Evolutionary conservation across 1,140 invertebrate species (phyloP).

Genomic region (Papilio polytes): DNA sequence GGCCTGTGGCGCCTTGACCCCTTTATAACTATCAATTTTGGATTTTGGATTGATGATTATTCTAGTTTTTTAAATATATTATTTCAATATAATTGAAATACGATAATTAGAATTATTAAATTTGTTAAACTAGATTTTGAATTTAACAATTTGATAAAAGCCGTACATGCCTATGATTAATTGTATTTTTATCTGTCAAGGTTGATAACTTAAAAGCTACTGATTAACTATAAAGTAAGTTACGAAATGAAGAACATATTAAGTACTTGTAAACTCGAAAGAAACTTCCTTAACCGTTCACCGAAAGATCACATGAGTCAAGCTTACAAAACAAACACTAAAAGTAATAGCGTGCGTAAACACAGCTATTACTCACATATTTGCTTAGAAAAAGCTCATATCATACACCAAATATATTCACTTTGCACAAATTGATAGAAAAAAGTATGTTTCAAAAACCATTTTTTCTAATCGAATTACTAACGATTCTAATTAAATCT

Average conservation of each 20-base stretch:
- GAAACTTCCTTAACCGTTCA: conserved; percentile 44
- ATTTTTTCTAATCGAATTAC: not conserved
- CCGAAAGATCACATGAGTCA: conserved; percentile 38
- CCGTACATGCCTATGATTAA: not conserved
- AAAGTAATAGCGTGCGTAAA: conserved; percentile 38
- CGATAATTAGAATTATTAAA: not conserved
- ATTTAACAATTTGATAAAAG: not conserved
- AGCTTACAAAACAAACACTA: conserved; percentile 39
- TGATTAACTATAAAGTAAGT: not conserved
- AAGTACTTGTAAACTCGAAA: conserved; percentile 29
- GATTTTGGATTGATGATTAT: not conserved
- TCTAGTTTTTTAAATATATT: not conserved
- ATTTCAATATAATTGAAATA: not conserved
- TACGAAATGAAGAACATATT: not conserved
- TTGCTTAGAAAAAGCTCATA: conserved; percentile 55
- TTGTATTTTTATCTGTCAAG: conserved; percentile 4
- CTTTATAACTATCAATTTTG: not conserved
- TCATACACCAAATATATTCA: conserved; percentile 41
- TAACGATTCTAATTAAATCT: not conserved
- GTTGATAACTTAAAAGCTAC: not conserved
- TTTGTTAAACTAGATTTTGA: not conserved
- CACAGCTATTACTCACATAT: conserved; percentile 42
- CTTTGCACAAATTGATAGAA: conserved; percentile 19
- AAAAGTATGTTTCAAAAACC: not conserved
- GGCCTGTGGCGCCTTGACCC: not conserved